Evolutionary conservation across 2,113 vertebrate genomes (phyloP), one percentile per base, ranked within the genome.

Genomic region (Bombycilla garrulus): DNA sequence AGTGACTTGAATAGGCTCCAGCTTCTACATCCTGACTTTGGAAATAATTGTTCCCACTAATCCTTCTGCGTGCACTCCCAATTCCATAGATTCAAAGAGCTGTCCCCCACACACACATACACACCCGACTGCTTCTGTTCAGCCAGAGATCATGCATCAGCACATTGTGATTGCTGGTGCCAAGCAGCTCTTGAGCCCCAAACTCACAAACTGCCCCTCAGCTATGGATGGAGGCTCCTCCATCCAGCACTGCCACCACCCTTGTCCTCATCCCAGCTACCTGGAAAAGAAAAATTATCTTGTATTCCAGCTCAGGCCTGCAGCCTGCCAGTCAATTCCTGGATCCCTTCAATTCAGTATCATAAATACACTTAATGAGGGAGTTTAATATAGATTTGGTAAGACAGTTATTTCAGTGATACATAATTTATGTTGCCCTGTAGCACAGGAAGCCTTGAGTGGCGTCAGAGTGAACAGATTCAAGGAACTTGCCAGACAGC

Each of bases 401-500:
- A 19, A 72, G 86, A 74, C 91, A 93, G 71, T 61, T 91, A 81
- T 57, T 85, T 73, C 38, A 90, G 80, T 0, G 5, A 94, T 96
- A 36, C 81, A 94, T 96, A 81, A 97, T 97, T 95, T 86, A 95
- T 95, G 50, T 6, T 90, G 91, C 91, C 92, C 82, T 93, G 82
- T 93, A 88, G 92, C 82, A 79, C 0, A 65, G 64, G 47, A 93
- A 92, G 88, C 51, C 12, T 0, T 69, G 86, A 89, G 65, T 13
- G 33, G 76, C 6, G 5, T 77, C 60, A 71, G 76, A 92, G 58
- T 0, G 29, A 93, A 40, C 2, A 8, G 62, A 76, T 19, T 47
- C 51, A 47, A 83, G 87, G 23, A 74, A 60, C 44, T 67, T 2
- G 1, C 64, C 62, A 73, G 57, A 54, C 54, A 90, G 78, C 80